Evolutionary conservation across 2,113 vertebrate genomes (phyloP).

Genomic region (Aepyceros melampus): DNA sequence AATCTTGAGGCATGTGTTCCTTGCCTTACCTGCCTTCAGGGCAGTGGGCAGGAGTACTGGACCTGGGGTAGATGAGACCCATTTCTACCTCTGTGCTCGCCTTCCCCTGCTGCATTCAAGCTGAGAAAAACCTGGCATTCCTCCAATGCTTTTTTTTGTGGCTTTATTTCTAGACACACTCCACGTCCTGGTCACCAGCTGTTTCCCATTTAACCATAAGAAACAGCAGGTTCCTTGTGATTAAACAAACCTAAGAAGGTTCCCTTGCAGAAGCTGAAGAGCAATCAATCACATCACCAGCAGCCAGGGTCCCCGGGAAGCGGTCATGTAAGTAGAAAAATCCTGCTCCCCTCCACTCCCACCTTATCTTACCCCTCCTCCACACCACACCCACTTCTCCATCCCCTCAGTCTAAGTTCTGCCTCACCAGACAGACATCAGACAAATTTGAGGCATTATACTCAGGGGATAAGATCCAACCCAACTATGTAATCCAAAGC

Average conservation of each 20-base stretch:
- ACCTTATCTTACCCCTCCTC: neutral
- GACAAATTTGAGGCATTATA: too few species aligned
- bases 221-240: neutral
- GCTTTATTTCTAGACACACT: neutral
- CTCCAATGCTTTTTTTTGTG: neutral
- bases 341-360: neutral
- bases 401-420: neutral
- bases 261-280: neutral
- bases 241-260: neutral
- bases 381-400: too few species aligned
- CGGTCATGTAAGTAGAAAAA: neutral
- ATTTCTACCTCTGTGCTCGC: neutral
- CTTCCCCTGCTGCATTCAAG: neutral
- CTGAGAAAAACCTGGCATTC: neutral
- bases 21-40: accelerated
- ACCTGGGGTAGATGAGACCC: neutral
- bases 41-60: accelerated
- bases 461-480: neutral
- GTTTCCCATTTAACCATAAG: neutral
- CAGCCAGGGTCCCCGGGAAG: neutral
- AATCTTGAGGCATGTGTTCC: neutral
- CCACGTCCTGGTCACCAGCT: neutral
- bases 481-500: neutral
- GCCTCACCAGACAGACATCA: neutral
- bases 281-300: neutral